Conservation (phyloP, 2,888 invertebrate species). For the Creontiades dilutus region DNA sequence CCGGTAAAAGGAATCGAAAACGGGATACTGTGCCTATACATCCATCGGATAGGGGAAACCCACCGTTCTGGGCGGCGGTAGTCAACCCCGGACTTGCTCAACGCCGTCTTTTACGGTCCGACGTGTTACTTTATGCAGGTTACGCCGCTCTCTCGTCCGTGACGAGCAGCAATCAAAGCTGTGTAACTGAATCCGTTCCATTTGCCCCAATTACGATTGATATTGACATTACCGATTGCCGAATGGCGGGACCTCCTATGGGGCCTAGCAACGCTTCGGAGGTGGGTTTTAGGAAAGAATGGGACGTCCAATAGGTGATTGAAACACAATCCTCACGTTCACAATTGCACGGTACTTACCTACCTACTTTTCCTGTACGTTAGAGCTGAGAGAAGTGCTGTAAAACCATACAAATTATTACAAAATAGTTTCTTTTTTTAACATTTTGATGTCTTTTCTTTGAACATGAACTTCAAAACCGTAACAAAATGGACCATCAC, state of each 20-base stretch:
- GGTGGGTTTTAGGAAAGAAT: neutral
- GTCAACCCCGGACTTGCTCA: conserved; percentile 34
- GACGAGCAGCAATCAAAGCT: conserved; percentile 58
- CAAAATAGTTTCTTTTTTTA: too few species aligned
- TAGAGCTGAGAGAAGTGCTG: too few species aligned
- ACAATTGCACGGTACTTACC: too few species aligned
- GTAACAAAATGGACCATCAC: too few species aligned
- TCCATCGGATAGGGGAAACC: conserved; percentile 46
- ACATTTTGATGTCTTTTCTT: too few species aligned
- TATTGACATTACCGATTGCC: conserved; percentile 60
- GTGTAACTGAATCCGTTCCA: conserved; percentile 69
- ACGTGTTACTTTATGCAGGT: conserved; percentile 62
- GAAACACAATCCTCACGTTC: too few species aligned
- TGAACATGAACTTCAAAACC: too few species aligned
- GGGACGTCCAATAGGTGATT: too few species aligned
- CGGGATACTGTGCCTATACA: neutral
- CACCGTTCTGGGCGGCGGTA: neutral
- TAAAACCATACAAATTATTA: too few species aligned
- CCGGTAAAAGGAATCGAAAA: conserved; percentile 1
- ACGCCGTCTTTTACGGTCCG: conserved; percentile 45
- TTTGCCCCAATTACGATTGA: conserved; percentile 55
- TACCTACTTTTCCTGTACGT: too few species aligned
- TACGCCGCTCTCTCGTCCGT: conserved; percentile 30
- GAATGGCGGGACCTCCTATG: conserved; percentile 2
- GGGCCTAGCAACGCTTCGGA: neutral